Conservation (phyloP, 2,888 invertebrate genomes). For the Eupelmus urozonus region DNA sequence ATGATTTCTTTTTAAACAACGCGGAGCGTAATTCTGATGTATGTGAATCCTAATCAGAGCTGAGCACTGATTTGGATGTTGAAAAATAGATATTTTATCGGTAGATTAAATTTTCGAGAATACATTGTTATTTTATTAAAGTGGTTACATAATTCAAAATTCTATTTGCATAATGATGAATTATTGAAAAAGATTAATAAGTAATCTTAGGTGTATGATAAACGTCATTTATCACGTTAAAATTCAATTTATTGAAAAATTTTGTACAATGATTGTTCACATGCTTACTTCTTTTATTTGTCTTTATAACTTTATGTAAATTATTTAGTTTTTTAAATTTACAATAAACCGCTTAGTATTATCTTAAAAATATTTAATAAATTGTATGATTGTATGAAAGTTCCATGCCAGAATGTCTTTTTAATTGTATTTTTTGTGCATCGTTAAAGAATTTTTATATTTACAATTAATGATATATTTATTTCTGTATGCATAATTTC, state of each 20-base stretch:
- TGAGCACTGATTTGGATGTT: conserved; percentile 29
- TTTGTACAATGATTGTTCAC: background rate
- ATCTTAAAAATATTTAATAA: no score
- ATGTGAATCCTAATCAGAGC: conserved; percentile 28
- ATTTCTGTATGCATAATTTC: background rate
- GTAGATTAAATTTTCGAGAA: background rate
- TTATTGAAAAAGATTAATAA: no score
- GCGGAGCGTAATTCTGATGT: conserved; percentile 9
- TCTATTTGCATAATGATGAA: no score
- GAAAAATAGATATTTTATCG: background rate
- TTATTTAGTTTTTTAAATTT: no score
- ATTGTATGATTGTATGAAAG: no score
- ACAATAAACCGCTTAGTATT: no score
- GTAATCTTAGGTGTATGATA: no score
- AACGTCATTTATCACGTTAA: no score
- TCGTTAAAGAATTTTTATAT: background rate
- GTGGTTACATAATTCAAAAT: conserved; percentile 12
- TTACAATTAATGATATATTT: background rate
- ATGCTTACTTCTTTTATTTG: no score
- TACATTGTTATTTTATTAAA: background rate
- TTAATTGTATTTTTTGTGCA: background rate
- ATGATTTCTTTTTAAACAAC: conserved; percentile 25
- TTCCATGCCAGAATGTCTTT: no score
- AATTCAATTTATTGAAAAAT: background rate
- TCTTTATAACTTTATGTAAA: no score